Base-by-base conservation (phyloP, 2,888 invertebrate genomes). In the Cynaeus angustus region DNA sequence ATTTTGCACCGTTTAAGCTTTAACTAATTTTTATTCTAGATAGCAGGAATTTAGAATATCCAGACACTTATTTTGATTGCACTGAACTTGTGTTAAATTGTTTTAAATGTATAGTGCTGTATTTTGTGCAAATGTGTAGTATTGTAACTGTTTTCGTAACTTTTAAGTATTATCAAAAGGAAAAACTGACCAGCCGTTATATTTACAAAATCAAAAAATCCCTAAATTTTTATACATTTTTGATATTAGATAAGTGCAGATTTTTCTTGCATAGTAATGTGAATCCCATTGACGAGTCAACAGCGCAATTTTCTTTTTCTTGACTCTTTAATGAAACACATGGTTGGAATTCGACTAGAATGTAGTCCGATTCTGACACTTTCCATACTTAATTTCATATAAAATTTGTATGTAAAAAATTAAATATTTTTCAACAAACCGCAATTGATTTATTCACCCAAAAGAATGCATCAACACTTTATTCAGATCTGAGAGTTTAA, bases 391-490 rank as follows among this genome's bases (percentile, higher is more conserved):
- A 45, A 68, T 61, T 55, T 26, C 28, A 46, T 52, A 59, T 50
- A 38, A 67, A 64, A 70, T 70, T 70, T 70, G 62, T 66, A 70
- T 66, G 66, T 70, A 70, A 66, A 70, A 58, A 66, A 62, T 66
- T 64, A 70, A 66, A 70, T 70, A 70, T 70, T 70, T 70, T 70
- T 70, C 53, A 70, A 70, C 45, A 50, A 38, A 28, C 30, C 30
- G 1, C 13, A 13, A 26, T 8, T 33, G 37, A 45, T 53, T 55
- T 62, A 50, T 50, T 50, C 14, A 53, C 33, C 46, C 50, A 43
- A n/a, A 58, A 3, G 30, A 37, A 33, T 10, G 21, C 55, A 30
- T 45, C 13, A 10, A 43, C 28, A 43, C 59, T 59, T 59, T 59
- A 59, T 59, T 59, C 59, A 59, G 46, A 53, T 53, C 53, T 53